A percentile compares a stretch with the other conserved stretches of the same genome.
Conservation (phyloP, 2,113 vertebrate species). For the Siphamia tubifer region DNA sequence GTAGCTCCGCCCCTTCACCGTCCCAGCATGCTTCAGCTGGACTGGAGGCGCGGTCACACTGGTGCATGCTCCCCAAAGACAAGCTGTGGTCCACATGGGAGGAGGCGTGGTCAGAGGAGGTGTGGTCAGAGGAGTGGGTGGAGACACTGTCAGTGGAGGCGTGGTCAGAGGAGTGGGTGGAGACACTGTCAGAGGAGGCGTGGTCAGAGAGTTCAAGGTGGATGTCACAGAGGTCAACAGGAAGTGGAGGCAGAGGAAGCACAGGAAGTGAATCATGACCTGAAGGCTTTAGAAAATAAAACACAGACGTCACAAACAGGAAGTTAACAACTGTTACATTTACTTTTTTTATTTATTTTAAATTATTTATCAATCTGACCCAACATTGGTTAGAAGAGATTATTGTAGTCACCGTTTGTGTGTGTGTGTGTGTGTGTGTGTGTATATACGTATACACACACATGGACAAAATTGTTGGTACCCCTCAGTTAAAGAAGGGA, state of each 20-base stretch:
- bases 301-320: too few species aligned
- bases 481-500: too few species aligned
- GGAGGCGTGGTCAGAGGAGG: background rate
- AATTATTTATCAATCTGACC: too few species aligned
- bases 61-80: background rate
- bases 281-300: conserved; percentile 5
- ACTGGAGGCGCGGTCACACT: background rate
- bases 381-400: too few species aligned
- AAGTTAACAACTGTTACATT: too few species aligned
- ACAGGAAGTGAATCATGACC: conserved; percentile 12
- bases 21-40: background rate
- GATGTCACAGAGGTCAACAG: conserved; percentile 36
- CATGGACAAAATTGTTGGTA: too few species aligned
- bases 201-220: conserved; percentile 50
- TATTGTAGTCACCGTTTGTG: too few species aligned
- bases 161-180: background rate
- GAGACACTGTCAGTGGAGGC: background rate
- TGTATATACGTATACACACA: too few species aligned
- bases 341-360: too few species aligned
- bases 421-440: too few species aligned
- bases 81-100: background rate
- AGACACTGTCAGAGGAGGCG: conserved; percentile 25
- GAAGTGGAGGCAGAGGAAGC: conserved; percentile 1
- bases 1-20: background rate
- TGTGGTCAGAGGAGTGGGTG: background rate